Percentiles rank a stretch among this genome's conserved stretches.
phyloP scores from a whole-genome alignment of 2,113 vertebrate species.

The Heterochromis multidens region DNA sequence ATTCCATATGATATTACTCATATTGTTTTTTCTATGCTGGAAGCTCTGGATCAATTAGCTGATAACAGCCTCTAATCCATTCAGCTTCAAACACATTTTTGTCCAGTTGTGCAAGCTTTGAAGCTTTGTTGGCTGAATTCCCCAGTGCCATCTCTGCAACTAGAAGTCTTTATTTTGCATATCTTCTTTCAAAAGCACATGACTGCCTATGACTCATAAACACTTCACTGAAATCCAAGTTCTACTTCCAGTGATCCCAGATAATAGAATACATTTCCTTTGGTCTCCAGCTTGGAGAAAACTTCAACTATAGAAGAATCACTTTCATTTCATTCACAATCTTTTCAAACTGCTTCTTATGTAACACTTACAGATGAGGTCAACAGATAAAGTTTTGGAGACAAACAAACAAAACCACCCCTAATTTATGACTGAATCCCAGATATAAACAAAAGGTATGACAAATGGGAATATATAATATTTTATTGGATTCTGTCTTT shows the following conservation, averaged over 20 bases:
- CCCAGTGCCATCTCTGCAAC: constrained; percentile 75
- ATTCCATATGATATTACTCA: constrained; percentile 66
- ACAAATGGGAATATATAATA: no score
- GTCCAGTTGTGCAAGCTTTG: constrained; percentile 78
- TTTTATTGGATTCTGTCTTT: neutral
- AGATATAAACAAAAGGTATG: no score
- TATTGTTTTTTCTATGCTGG: constrained; percentile 66
- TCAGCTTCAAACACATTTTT: constrained; percentile 79
- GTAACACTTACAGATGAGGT: no score
- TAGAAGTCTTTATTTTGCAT: constrained; percentile 54
- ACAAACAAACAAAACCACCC: neutral
- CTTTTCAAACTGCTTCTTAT: no score
- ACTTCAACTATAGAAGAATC: no score
- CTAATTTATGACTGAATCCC: no score
- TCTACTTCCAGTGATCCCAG: neutral
- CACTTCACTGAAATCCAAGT: constrained; percentile 23
- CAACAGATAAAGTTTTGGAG: no score
- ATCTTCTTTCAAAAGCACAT: constrained; percentile 24
- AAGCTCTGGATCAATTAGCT: constrained; percentile 72
- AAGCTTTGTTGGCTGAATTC: constrained; percentile 77
- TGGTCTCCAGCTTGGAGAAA: neutral
- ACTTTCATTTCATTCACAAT: no score
- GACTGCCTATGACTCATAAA: neutral
- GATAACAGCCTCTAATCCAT: constrained; percentile 80
- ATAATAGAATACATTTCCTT: neutral